Evolutionary conservation across 1,140 invertebrate genomes (phyloP).

Genomic region (Gonioctena quinquepunctata): DNA sequence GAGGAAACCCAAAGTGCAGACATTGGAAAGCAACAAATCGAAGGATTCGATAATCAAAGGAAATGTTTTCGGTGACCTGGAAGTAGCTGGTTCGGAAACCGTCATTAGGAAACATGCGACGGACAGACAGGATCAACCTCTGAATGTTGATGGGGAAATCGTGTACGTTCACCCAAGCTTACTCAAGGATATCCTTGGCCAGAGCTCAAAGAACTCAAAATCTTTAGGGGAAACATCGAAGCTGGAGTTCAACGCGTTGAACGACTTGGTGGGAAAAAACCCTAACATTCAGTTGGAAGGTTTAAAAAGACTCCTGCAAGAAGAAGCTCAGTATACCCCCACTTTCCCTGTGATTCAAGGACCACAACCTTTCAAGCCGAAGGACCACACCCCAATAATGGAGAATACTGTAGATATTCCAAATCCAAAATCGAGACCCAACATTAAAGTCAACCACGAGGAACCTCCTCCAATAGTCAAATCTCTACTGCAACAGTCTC

Average conservation of each 20-base stretch:
- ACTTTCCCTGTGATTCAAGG: conserved; percentile 11
- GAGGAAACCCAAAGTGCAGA: not conserved
- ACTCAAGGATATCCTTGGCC: conserved; percentile 15
- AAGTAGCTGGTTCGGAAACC: conserved; percentile 4
- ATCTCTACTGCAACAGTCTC: conserved; percentile 15
- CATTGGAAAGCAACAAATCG: not conserved
- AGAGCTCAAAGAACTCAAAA: not conserved
- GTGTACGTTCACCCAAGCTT: conserved; percentile 22
- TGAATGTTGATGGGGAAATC: not conserved
- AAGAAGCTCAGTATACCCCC: not conserved
- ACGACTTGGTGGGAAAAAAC: conserved; percentile 38
- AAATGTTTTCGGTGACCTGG: not conserved
- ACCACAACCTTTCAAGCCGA: conserved; percentile 4
- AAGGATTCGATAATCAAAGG: not conserved
- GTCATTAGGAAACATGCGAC: not conserved
- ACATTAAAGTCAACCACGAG: conserved; percentile 21
- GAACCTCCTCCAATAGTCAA: not conserved
- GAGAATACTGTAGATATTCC: conserved; percentile 21
- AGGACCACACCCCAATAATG: conserved; percentile 14
- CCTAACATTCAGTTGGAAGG: conserved; percentile 39
- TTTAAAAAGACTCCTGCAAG: conserved; percentile 35
- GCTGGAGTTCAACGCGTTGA: conserved; percentile 29
- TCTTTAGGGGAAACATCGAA: conserved; percentile 4
- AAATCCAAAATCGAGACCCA: conserved; percentile 21
- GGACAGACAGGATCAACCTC: not conserved